Evolutionary conservation across 2,888 invertebrate species (phyloP), one percentile per base, ranked within the genome.

Genomic region (Cerceris rybyensis): DNA sequence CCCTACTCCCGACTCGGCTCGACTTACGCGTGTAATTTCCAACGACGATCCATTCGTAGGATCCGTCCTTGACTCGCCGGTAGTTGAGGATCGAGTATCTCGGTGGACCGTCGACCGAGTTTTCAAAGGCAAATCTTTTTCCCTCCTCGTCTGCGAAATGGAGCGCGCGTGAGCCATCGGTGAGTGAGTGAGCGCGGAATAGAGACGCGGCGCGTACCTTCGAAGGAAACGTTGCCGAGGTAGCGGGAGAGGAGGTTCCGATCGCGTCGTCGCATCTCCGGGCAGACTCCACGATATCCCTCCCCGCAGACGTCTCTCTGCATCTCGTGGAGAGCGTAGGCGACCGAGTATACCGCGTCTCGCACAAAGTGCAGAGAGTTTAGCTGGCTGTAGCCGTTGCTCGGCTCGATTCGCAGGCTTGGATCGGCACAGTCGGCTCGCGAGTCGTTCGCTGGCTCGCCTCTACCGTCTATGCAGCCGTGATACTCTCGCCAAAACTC

Each of bases 331-430:
- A 94, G 89, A 0, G 94, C 94, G 75, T 93, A 88, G 0, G 94
- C 94, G 75, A 93, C 93, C 0, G 94, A 93, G 86, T 93, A 93
- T 7, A 93, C 93, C 0, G 94, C 93, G 85, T 94, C 94, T 39
- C 94, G 89, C 7, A 94, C 93, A 80, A 93, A 94, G 84, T 94
- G 94, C 13, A 94, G 88, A 70, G 93, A 93, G 49, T 91, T 90
- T 64, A 93, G 92, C 79, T 93, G 93, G 52, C 89, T 90, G 86
- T 93, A 93, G 0, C 88, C 89, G 16, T 57, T 86, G 7, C 43
- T 16, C 0, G 75, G 68, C n/a, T 84, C 74, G 46, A 88, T 86
- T 55, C 55, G 86, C 82, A 88, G 65, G 39, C 71, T 17, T 7
- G 78, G 16, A 59, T 84, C 79, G 13, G n/a, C 7, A 63, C 88